A percentile compares a stretch with the other conserved stretches of the same genome.
Conservation (phyloP, 2,888 invertebrate species). For the Acleris laterana region DNA sequence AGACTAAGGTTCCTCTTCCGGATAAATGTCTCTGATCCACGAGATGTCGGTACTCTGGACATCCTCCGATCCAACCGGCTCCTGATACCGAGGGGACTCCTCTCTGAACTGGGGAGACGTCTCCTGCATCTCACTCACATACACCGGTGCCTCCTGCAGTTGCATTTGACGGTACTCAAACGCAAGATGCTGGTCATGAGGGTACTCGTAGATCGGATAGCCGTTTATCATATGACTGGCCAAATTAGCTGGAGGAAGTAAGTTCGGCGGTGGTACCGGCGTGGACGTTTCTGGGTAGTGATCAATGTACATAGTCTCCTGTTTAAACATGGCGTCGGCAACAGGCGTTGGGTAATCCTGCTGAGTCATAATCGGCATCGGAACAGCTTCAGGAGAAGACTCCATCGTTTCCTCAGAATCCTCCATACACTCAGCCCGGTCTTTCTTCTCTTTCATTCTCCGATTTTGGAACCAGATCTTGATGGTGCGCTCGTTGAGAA, state of each 20-base stretch:
- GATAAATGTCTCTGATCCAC: slow-evolving; percentile 60
- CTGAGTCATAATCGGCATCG: slow-evolving; percentile 46
- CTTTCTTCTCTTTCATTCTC: slow-evolving; percentile 85
- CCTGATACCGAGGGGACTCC: slow-evolving; percentile 2
- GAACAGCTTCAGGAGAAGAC: slow-evolving; percentile 50
- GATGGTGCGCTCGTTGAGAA: slow-evolving; percentile 76
- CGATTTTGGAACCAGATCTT: slow-evolving; percentile 93
- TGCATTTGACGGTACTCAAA: slow-evolving; percentile 48
- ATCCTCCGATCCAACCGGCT: slow-evolving; percentile 12
- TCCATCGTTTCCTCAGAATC: slow-evolving; percentile 60
- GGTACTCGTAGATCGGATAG: slow-evolving; percentile 44
- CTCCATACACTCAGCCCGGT: slow-evolving; percentile 60
- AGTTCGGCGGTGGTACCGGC: slow-evolving; percentile 33
- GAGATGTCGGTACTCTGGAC: slow-evolving; percentile 63
- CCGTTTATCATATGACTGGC: slow-evolving; percentile 40
- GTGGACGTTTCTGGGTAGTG: slow-evolving; percentile 49
- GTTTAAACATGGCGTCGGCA: slow-evolving; percentile 45
- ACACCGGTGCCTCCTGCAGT: slow-evolving; percentile 45
- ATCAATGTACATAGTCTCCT: slow-evolving; percentile 50
- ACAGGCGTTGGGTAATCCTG: slow-evolving; percentile 47
- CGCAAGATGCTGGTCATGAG: slow-evolving; percentile 45
- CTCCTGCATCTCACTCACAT: slow-evolving; percentile 43
- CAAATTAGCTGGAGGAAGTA: slow-evolving; percentile 28
- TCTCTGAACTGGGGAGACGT: slow-evolving; percentile 16
- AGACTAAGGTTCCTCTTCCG: slow-evolving; percentile 53